Conservation (phyloP, 2,113 vertebrate species). For the Nestor notabilis region DNA sequence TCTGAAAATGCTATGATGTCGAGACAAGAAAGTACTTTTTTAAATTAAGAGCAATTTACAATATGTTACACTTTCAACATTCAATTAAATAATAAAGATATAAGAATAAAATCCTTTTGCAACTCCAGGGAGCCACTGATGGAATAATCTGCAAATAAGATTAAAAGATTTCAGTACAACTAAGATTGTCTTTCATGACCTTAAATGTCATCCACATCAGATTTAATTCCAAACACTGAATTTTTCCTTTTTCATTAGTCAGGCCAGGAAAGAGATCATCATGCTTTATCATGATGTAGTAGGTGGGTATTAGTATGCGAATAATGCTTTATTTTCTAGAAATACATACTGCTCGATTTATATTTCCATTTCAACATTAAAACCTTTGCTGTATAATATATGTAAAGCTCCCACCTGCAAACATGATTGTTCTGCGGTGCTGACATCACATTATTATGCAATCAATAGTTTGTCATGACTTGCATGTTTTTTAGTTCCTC, state of each 20-base stretch:
- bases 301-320: not conserved
- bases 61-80: constrained; percentile 45
- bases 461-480: constrained; percentile 45
- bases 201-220: constrained; percentile 65
- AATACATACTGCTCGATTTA: not conserved
- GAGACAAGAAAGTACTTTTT: constrained; percentile 34
- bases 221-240: constrained; percentile 49
- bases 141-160: constrained; percentile 74
- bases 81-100: constrained; percentile 74
- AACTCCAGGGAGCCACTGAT: constrained; percentile 60
- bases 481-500: constrained; percentile 25
- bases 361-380: constrained; percentile 26
- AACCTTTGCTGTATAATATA: constrained; percentile 3
- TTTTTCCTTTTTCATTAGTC: constrained; percentile 49
- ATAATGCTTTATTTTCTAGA: not conserved
- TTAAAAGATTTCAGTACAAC: constrained; percentile 72
- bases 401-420: constrained; percentile 18
- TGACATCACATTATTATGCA: constrained; percentile 26
- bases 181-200: constrained; percentile 69
- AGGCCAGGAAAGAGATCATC: not conserved
- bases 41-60: constrained; percentile 55
- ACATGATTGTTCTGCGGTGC: constrained; percentile 1
- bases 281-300: not conserved
- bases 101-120: constrained; percentile 68
- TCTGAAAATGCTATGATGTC: not conserved